Evolutionary conservation across 2,113 vertebrate species (phyloP), one percentile per base, ranked within the genome.

Genomic region (Gorsachius goisagi): DNA sequence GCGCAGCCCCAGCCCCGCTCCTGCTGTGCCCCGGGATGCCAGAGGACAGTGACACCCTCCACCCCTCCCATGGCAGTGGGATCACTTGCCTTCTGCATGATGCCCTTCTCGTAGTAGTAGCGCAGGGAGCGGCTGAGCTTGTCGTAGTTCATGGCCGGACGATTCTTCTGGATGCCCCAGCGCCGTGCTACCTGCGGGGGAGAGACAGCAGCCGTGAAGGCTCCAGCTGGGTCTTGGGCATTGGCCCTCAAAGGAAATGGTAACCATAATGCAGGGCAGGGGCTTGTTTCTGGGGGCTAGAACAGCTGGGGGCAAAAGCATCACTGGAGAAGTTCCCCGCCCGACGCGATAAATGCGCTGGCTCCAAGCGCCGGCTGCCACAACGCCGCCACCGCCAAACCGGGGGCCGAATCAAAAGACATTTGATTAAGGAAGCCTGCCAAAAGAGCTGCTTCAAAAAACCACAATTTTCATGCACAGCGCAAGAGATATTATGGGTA

Each of bases 61-160:
- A 5, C 35, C 50, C n/a, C 12, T 2, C 45, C 13, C 4, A 0
- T 4, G 22, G 26, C 18, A 15, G 60, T 0, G 0, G 27, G 26
- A 27, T 30, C 56, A 14, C 97, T 98, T 92, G 97, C 99, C 99
- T 99, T 99, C 98, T 99, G 99, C 99, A 99, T 99, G 98, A 99
- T 99, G 97, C 99, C 99, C 95, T 99, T 99, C 97, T 99, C 99
- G 0, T 99, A 99, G 98, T 99, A 99, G 96, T 99, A 99, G 80
- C 99, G 99, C 88, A 99, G 98, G 12, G 99, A 99, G 60, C 99
- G 99, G 97, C 99, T 99, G 90, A 99, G 98, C 96, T 99, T 99
- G 98, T 99, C 99, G 0, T 99, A 99, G 98, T 99, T 99, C 99
- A 99, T 99, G 69, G 99, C 99, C 0, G 99, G 99, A 9, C 99